Conservation (phyloP, 2,113 vertebrate genomes). For the Rhineura floridana region DNA sequence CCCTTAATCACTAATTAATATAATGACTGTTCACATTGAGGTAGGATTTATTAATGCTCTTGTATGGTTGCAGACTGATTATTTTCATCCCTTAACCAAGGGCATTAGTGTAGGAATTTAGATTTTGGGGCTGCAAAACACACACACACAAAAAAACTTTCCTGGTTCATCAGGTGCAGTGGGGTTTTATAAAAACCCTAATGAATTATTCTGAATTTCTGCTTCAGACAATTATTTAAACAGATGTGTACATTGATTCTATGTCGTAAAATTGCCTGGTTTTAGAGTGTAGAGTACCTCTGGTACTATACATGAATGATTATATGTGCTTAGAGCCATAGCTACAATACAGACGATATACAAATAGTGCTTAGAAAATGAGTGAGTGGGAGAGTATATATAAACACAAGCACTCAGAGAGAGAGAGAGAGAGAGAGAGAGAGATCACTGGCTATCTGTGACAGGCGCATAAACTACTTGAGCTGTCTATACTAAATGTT, state of each 20-base stretch:
- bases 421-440: neutral
- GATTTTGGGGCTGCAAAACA: conserved; percentile 5
- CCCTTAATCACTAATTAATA: conserved; percentile 46
- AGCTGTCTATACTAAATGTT: neutral
- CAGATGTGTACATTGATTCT: neutral
- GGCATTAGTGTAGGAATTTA: conserved; percentile 2
- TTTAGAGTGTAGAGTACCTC: neutral
- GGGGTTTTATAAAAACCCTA: conserved; percentile 25
- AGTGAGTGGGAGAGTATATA: neutral
- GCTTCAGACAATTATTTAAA: conserved; percentile 13
- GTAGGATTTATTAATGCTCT: conserved; percentile 8
- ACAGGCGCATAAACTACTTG: neutral
- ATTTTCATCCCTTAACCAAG: conserved; percentile 27
- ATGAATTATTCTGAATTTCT: conserved; percentile 38
- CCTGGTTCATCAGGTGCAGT: conserved; percentile 38
- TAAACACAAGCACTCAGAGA: neutral
- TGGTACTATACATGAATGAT: neutral
- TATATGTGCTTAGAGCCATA: neutral
- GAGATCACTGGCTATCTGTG: neutral
- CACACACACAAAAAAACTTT: conserved; percentile 36
- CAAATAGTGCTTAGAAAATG: neutral
- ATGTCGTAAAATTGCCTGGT: neutral
- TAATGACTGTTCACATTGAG: conserved; percentile 26
- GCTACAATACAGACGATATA: neutral
- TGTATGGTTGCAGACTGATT: conserved; percentile 17